Evolutionary conservation across 2,113 vertebrate species (phyloP), one percentile per base, ranked within the genome.

Genomic region (Alligator sinensis): DNA sequence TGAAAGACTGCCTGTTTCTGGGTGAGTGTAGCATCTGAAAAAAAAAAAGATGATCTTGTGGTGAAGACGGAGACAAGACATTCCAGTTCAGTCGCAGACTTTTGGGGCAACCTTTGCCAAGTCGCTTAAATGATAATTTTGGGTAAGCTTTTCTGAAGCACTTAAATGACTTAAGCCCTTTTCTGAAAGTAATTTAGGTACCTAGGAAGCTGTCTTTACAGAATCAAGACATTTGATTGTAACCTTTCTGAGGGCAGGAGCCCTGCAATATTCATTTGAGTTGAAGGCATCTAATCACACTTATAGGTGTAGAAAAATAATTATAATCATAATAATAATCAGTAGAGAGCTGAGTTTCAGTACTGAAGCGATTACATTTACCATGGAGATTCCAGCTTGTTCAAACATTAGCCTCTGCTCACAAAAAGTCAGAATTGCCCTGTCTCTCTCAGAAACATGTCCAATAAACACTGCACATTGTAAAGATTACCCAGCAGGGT

Each of bases 401-500:
- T 94, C 34, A 85, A 90, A 94, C 88, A 59, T 2, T 92, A 74
- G 86, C 77, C 88, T 92, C 81, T 66, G 38, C 78, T 91, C 6
- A 6, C 2, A 2, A 30, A 64, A 94, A 54, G 28, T 59, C 74
- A 74, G 82, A 94, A 94, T 92, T 85, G 14, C 28, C 93, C 54
- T 79, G 81, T 28, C 77, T 91, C 80, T 90, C 30, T 68, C 66
- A 25, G 55, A 95, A 55, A 74, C 28, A 88, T 61, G 21, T 59
- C 61, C 2, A 0, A n/a, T 6, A 38, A 81, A 74, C 80, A 95
- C 74, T 0, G 1, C 0, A 1, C 28, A 89, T 83, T 77, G 68
- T 84, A 90, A 96, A 95, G 94, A 77, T 89, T 92, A 61, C 82
- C 82, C 96, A 89, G 88, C 70, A 74, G 90, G 95, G 14, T 47